Base-by-base conservation (phyloP, 2,797 vertebrate species). In the Cephalopachus bancanus region DNA sequence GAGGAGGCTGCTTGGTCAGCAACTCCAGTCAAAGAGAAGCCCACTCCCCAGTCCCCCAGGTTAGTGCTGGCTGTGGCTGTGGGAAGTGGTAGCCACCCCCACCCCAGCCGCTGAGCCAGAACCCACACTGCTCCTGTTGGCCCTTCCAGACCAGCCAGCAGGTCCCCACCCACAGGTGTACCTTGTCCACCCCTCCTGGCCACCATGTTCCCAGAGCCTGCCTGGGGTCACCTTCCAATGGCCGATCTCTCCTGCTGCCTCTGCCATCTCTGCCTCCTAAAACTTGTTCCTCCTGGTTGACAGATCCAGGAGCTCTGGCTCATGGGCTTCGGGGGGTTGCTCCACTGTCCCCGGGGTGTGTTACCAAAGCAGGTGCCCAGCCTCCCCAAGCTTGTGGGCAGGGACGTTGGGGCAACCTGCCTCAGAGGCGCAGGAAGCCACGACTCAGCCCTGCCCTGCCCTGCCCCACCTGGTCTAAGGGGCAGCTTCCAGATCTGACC, bases 381-480 rank as follows among this genome's bases (percentile, higher is more conserved):
- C 37, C 37, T 37, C 37, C 37, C 37, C 37, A 37, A 37, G 37
- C 3, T 37, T 37, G 37, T 37, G 37, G 37, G 37, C 37, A 3
- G 37, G 3, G 37, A 37, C 37, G 37, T 37, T 37, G 37, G 37
- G 37, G 37, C 37, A 37, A 37, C 37, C 37, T 37, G 37, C 37
- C 37, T 69, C n/a, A 33, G n/a, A 69, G 17, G 37, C 37, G 37
- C 17, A 69, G 67, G n/a, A n/a, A 69, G 17, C n/a, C 19, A 33
- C 1, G 8, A 24, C 16, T 15, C 28, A 0, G 10, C 33, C 26
- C 53, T 1, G 1, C 1, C 4, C 0, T 28, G 14, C 6, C 8
- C 33, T 5, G 11, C 62, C 7, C 0, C 0, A 51, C 26, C 49
- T 4, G 37, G 22, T 11, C 30, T 0, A 0, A 74, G 51, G 12